Evolutionary conservation across 64 coral and sea anemone genomes (phyloP).

Genomic region (Trachythela sp.): DNA sequence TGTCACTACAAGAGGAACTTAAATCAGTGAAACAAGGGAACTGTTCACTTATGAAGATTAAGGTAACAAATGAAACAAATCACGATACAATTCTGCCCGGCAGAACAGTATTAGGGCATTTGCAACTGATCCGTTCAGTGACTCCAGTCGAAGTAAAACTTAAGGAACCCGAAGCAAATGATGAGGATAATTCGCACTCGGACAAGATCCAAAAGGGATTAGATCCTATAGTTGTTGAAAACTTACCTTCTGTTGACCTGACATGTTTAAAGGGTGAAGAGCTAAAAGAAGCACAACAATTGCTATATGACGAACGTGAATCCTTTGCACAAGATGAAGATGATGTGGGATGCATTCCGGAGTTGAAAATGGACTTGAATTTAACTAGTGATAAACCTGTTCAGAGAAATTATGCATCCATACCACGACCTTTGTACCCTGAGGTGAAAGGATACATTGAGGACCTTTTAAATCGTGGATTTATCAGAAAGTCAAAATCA

Average conservation of each 20-base stretch:
- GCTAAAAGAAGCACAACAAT: not conserved
- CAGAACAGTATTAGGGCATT: slow-evolving; percentile 11
- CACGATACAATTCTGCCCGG: slow-evolving; percentile 37
- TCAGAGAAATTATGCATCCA: not conserved
- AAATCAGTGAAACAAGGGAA: slow-evolving; percentile 50
- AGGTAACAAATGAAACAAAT: slow-evolving; percentile 45
- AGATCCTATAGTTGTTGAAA: not conserved
- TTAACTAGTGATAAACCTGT: not conserved
- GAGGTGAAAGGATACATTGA: not conserved
- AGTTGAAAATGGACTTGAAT: not conserved
- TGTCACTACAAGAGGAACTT: slow-evolving; percentile 46
- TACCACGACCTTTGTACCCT: not conserved
- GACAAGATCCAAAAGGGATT: not conserved
- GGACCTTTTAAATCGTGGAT: slow-evolving; percentile 10
- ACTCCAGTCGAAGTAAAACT: not conserved
- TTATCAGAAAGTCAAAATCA: slow-evolving; percentile 33
- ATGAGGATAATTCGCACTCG: not conserved
- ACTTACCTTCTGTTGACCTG: not conserved
- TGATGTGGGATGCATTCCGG: too few relatives aligned
- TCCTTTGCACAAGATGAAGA: not conserved
- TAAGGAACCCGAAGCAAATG: not conserved
- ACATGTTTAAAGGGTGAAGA: not conserved
- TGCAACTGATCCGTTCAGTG: slow-evolving; percentile 20
- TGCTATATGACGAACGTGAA: not conserved
- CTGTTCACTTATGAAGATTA: slow-evolving; percentile 25